phyloP scores from a whole-genome alignment of 2,797 vertebrate species.

The Melanitta fusca region DNA sequence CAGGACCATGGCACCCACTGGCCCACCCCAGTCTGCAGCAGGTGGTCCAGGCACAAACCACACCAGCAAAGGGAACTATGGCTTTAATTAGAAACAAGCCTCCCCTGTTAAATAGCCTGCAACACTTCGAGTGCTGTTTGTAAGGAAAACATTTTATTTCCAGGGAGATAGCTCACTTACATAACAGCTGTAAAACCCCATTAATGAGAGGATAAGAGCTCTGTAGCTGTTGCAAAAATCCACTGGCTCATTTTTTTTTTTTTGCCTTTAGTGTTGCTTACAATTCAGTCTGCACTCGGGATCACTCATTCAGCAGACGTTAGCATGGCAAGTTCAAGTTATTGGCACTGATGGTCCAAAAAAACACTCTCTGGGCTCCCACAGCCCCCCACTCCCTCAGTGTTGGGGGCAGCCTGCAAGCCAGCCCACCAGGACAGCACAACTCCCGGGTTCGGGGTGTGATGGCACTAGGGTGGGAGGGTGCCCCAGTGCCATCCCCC shows the following conservation, averaged over 20 bases:
- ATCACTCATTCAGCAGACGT: background rate
- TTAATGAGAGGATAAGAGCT: constrained; percentile 22
- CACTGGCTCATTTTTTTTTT: background rate
- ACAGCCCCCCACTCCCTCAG: background rate
- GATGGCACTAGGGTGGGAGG: background rate
- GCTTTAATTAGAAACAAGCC: constrained; percentile 31
- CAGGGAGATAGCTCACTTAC: constrained; percentile 9
- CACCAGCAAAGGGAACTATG: background rate
- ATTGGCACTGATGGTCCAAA: background rate
- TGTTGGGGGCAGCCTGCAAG: background rate
- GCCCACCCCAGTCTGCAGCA: background rate
- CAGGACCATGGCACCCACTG: background rate
- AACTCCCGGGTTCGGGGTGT: background rate
- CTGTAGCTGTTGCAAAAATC: constrained; percentile 11
- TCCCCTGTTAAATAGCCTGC: background rate
- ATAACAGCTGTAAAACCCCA: background rate
- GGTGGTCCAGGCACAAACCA: background rate
- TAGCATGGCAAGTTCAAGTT: background rate
- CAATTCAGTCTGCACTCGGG: background rate
- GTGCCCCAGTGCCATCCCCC: background rate
- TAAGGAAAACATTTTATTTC: constrained; percentile 33
- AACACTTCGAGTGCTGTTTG: constrained; percentile 5
- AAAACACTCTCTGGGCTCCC: background rate
- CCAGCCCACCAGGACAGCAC: background rate
- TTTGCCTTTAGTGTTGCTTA: background rate